These are phyloP conservation scores for Eubasilissa regina DNA, from an alignment of 1,140 invertebrate species.

Conservation along the genomic window DNA sequence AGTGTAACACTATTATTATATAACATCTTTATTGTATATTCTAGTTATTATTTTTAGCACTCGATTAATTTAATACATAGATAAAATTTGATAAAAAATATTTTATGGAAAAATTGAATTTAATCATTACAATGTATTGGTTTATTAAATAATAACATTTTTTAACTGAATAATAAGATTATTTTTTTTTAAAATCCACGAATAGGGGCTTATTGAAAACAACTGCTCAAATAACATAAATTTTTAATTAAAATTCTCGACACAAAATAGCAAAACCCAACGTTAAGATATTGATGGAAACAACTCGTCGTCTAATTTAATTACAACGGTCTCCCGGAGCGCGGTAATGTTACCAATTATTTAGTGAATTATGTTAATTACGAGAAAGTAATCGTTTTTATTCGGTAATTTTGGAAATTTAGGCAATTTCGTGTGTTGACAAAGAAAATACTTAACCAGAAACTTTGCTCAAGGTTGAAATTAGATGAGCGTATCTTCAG, in stretches of 20 bases:
- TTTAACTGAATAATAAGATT: too few relatives aligned
- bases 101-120: too few relatives aligned
- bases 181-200: too few relatives aligned
- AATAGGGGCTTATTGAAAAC: too few relatives aligned
- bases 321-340: constrained; percentile 5
- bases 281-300: constrained; percentile 9
- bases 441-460: constrained; percentile 1
- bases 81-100: too few relatives aligned
- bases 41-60: too few relatives aligned
- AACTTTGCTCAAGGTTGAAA: constrained; percentile 13
- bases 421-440: constrained; percentile 27
- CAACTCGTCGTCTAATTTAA: constrained; percentile 3
- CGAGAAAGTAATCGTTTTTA: constrained; percentile 32
- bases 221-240: background rate
- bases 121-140: too few relatives aligned
- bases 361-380: constrained; percentile 33
- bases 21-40: too few relatives aligned
- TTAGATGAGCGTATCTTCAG: constrained; percentile 17
- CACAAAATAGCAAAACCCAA: background rate
- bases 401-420: constrained; percentile 24
- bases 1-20: too few relatives aligned
- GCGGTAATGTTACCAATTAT: constrained; percentile 18
- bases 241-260: constrained; percentile 5
- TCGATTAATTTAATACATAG: too few relatives aligned
- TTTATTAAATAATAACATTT: too few relatives aligned